Conservation (phyloP, 2,888 invertebrate species). For the Drosophila silvestris region DNA sequence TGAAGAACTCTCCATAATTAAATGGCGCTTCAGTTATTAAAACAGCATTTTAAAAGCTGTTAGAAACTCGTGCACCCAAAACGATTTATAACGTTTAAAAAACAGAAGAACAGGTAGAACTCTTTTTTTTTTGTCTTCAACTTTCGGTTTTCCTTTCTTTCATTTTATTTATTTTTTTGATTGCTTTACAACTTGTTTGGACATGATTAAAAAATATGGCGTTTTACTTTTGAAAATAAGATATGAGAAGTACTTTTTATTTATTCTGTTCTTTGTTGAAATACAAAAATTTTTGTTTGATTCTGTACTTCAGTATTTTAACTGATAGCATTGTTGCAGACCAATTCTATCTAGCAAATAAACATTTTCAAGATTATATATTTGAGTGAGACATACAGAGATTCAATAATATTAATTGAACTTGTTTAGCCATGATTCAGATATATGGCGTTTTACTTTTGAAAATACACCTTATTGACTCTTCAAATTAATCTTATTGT, state of each 20-base stretch:
- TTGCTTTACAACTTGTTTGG: not conserved
- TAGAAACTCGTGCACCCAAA: not conserved
- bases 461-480: not conserved
- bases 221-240: not conserved
- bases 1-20: not conserved
- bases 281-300: not conserved
- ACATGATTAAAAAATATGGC: not conserved
- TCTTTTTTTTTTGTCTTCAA: not conserved
- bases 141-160: conserved; percentile 1
- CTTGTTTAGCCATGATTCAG: conserved; percentile 2
- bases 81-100: not conserved
- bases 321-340: conserved; percentile 12
- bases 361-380: not conserved
- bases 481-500: not conserved
- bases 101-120: not conserved
- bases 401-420: not conserved
- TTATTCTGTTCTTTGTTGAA: not conserved
- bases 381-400: not conserved
- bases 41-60: not conserved
- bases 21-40: conserved; percentile 1
- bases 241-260: not conserved
- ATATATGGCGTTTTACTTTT: not conserved
- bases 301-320: not conserved
- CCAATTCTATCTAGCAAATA: conserved; percentile 1
- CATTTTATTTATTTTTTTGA: not conserved